phyloP scores from a whole-genome alignment of 2,888 invertebrate genomes.

The Parnassius glacialis region DNA sequence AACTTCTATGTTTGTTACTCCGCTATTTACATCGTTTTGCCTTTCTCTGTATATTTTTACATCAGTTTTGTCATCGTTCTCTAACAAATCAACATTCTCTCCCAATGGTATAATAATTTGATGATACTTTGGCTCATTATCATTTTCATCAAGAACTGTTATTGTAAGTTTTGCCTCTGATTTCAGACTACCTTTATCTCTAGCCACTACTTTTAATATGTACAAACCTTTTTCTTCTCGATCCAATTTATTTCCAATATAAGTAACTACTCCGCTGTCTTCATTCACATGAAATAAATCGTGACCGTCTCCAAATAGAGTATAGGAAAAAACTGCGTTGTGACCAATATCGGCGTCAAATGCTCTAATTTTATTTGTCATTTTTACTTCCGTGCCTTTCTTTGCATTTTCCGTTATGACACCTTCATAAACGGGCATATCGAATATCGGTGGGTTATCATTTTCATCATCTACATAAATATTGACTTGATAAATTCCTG shows the following conservation, averaged over 20 bases:
- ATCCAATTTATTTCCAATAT: conserved; percentile 83
- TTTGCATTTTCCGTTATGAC: conserved; percentile 89
- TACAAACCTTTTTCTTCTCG: conserved; percentile 87
- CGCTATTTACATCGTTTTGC: conserved; percentile 50
- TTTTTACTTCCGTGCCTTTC: conserved; percentile 84
- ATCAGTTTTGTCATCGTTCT: conserved; percentile 79
- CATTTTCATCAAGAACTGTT: conserved; percentile 88
- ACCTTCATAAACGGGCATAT: conserved; percentile 86
- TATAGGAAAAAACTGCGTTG: conserved; percentile 85
- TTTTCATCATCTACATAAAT: conserved; percentile 92
- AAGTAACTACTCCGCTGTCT: conserved; percentile 82
- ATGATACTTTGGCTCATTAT: conserved; percentile 87
- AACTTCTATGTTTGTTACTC: conserved; percentile 53
- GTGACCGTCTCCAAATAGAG: conserved; percentile 87
- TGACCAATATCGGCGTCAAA: conserved; percentile 85
- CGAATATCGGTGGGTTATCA: conserved; percentile 92
- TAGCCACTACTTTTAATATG: conserved; percentile 86
- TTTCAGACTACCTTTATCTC: conserved; percentile 87
- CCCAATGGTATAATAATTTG: conserved; percentile 86
- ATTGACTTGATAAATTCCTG: conserved; percentile 89
- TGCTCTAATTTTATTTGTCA: conserved; percentile 85
- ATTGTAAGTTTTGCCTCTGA: conserved; percentile 87
- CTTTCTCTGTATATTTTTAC: conserved; percentile 71
- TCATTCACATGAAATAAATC: conserved; percentile 86
- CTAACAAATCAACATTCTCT: conserved; percentile 84